Evolutionary conservation across 2,797 vertebrate species (phyloP).

Genomic region (Rousettus madagascariensis): DNA sequence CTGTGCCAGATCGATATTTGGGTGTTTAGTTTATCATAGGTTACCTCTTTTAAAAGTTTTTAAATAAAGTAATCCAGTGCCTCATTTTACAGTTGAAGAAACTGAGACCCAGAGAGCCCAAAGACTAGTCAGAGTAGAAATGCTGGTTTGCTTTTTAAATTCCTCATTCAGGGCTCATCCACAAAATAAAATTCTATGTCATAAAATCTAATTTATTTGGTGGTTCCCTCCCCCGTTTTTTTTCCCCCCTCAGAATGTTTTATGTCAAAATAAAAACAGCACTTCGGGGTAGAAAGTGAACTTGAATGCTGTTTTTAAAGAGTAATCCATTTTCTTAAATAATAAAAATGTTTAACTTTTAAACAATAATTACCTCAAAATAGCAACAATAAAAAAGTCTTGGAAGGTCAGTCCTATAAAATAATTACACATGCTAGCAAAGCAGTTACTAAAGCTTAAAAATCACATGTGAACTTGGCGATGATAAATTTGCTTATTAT

Average conservation of each 20-base stretch:
- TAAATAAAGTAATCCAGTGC: background rate
- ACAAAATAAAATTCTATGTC: constrained; percentile 7
- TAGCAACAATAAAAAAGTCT: background rate
- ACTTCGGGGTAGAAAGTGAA: constrained; percentile 22
- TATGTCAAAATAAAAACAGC: constrained; percentile 31
- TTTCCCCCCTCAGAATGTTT: background rate
- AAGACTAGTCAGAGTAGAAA: background rate
- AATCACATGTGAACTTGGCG: background rate
- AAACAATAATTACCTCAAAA: background rate
- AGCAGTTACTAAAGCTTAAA: constrained; percentile 54
- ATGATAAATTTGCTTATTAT: constrained; percentile 26
- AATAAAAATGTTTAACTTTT: constrained; percentile 19
- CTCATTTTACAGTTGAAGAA: background rate
- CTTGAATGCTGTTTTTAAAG: constrained; percentile 28
- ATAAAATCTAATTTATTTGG: background rate
- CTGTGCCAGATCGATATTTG: background rate
- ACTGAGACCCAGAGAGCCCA: background rate
- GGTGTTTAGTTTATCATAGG: background rate
- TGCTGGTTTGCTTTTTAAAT: background rate
- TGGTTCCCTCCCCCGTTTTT: background rate
- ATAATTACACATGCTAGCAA: constrained; percentile 8
- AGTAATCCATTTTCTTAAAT: background rate
- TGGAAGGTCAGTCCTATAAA: constrained; percentile 30
- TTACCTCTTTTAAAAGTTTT: background rate
- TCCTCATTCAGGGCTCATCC: background rate